Evolutionary conservation across 1,140 invertebrate genomes (phyloP), one percentile per base, ranked within the genome.

Genomic region (Drosophila varians): DNA sequence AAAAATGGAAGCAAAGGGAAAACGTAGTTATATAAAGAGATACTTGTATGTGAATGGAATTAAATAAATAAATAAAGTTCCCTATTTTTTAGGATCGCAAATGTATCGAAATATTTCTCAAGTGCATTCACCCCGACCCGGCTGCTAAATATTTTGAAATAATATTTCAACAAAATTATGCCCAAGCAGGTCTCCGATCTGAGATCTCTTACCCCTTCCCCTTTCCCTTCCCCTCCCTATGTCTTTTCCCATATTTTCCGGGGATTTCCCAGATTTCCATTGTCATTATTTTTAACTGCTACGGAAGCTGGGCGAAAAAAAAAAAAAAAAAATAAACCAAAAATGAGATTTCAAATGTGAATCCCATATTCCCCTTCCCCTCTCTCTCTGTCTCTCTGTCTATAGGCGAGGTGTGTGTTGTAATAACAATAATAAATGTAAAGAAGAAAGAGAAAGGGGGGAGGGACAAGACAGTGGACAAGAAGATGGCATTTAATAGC

Each of bases 261-360:
- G 36, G 14, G 36, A 31, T 31, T 31, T 38, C 36, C n/a, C 36
- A 38, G 78, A 71, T 83, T 83, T 78, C 74, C 74, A 74, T 84
- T 84, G 79, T 84, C 79, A 84, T 84, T 84, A 84, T 73, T 68
- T 84, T 84, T 84, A 86, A 84, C 79, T 79, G 79, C 70, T 62
- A 71, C 79, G 79, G 79, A 86, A 86, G 76, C 80, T 84, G 18
- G 26, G 46, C 47, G 40, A 64, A 21, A 9, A 31, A 31, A 31
- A 31, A 31, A 3, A 31, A 31, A 28, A 2, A 11, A 31, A 31
- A 31, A 2, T 3, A 11, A 31, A 58, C 55, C 19, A 45, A 62
- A 66, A 68, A 66, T 68, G 64, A 53, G 46, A 34, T 53, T 68
- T 71, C 57, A 79, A 83, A 83, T 86, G 79, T 71, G 16, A 7